Percentiles rank a stretch among this genome's conserved stretches.
These are phyloP conservation scores for Drosophila suzukii DNA, from an alignment of 1,140 invertebrate genomes.

Conservation along the genomic window DNA sequence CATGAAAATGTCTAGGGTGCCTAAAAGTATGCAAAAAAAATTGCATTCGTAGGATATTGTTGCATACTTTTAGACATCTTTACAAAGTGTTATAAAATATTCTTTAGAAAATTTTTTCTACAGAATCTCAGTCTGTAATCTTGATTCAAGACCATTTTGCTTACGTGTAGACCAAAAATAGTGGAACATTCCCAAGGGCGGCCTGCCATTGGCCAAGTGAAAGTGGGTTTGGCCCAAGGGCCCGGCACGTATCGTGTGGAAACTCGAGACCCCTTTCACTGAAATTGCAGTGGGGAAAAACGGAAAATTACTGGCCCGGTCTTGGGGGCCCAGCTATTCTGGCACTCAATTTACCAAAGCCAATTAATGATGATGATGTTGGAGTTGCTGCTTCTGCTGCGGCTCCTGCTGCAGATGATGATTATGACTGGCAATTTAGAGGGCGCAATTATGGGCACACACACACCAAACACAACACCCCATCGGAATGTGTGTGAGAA, in stretches of 20 bases:
- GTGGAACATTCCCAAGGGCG: constrained; percentile 26
- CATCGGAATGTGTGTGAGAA: constrained; percentile 13
- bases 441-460: constrained; percentile 61
- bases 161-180: constrained; percentile 16
- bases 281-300: constrained; percentile 53
- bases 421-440: constrained; percentile 75
- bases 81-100: too few relatives aligned
- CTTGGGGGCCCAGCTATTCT: constrained; percentile 6
- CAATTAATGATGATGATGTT: constrained; percentile 45
- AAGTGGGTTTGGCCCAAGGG: constrained; percentile 28
- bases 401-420: constrained; percentile 41
- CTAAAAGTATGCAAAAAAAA: too few relatives aligned
- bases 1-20: too few relatives aligned
- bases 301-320: constrained; percentile 64
- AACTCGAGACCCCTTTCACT: constrained; percentile 65
- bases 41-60: too few relatives aligned
- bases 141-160: neutral
- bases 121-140: neutral
- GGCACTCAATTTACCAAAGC: constrained; percentile 71
- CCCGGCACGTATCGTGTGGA: constrained; percentile 40
- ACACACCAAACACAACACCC: constrained; percentile 3
- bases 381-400: constrained; percentile 29
- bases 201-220: constrained; percentile 29
- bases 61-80: too few relatives aligned
- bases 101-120: neutral